Evolutionary conservation across 2,888 invertebrate genomes (phyloP).

Genomic region (Leptarthrus brevirostris): DNA sequence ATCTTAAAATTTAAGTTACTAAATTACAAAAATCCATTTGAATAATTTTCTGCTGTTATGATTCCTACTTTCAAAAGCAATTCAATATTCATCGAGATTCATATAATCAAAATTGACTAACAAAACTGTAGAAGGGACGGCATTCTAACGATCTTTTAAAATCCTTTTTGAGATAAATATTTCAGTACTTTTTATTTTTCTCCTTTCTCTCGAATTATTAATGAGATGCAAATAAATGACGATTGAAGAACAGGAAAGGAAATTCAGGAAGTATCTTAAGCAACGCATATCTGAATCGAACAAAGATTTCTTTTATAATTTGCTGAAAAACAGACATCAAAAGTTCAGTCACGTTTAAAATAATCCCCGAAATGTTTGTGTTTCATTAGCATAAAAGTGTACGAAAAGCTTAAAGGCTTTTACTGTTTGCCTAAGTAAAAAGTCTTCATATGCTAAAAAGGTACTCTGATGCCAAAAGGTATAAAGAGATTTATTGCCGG

Average conservation of each 20-base stretch:
- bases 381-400: conserved; percentile 42
- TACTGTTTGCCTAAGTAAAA: background rate
- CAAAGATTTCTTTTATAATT: background rate
- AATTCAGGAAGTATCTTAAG: background rate
- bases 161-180: too few relatives aligned
- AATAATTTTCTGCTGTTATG: too few relatives aligned
- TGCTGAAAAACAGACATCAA: conserved; percentile 8
- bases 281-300: background rate
- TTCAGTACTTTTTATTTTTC: too few relatives aligned
- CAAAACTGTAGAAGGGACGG: too few relatives aligned
- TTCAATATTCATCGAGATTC: too few relatives aligned
- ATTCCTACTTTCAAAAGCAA: too few relatives aligned
- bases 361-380: conserved; percentile 27
- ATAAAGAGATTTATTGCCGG: background rate
- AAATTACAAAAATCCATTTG: too few relatives aligned
- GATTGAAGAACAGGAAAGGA: conserved; percentile 18
- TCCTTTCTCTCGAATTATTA: conserved; percentile 8
- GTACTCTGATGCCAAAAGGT: background rate
- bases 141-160: too few relatives aligned
- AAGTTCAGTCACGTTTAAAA: conserved; percentile 35
- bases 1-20: too few relatives aligned
- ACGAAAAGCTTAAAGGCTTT: background rate
- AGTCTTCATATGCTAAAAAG: conserved; percentile 15
- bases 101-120: too few relatives aligned
- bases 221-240: conserved; percentile 12